Evolutionary conservation across 2,797 vertebrate genomes (phyloP).

Genomic region (Lepilemur ruficaudatus): DNA sequence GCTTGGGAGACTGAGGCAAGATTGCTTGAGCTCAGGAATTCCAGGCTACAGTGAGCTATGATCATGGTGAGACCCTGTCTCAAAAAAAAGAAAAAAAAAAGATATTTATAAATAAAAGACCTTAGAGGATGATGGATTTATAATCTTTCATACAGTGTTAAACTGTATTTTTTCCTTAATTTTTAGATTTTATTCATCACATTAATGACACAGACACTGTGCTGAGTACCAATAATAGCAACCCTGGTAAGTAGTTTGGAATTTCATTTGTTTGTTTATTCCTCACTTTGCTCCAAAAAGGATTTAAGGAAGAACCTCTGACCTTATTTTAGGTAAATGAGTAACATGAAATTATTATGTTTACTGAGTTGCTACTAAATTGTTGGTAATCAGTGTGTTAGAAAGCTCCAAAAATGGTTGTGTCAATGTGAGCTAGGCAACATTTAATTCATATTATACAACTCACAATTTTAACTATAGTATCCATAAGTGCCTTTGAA

Average conservation of each 20-base stretch:
- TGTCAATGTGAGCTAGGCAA: not conserved
- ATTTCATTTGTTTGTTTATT: constrained; percentile 6
- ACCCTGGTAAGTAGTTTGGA: constrained; percentile 87
- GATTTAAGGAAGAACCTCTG: not conserved
- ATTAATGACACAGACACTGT: constrained; percentile 89
- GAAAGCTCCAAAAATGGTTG: not conserved
- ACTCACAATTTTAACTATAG: not conserved
- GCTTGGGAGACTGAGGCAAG: not conserved
- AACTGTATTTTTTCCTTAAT: constrained; percentile 53
- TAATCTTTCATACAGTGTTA: not conserved
- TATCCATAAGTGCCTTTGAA: not conserved
- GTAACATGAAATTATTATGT: not conserved
- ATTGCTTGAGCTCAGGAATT: not conserved
- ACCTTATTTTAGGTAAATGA: not conserved
- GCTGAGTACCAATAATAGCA: constrained; percentile 91
- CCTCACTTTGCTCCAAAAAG: not conserved
- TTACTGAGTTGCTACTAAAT: not conserved
- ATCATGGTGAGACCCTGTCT: not conserved
- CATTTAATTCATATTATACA: not conserved
- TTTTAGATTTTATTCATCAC: constrained; percentile 91
- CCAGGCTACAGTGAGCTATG: not conserved
- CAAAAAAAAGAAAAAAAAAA: not conserved
- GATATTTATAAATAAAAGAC: not conserved
- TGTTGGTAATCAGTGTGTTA: not conserved
- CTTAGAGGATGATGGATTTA: not conserved